These are phyloP conservation scores for Limnephilus lunatus DNA, from an alignment of 2,888 invertebrate genomes.

Conservation along the genomic window DNA sequence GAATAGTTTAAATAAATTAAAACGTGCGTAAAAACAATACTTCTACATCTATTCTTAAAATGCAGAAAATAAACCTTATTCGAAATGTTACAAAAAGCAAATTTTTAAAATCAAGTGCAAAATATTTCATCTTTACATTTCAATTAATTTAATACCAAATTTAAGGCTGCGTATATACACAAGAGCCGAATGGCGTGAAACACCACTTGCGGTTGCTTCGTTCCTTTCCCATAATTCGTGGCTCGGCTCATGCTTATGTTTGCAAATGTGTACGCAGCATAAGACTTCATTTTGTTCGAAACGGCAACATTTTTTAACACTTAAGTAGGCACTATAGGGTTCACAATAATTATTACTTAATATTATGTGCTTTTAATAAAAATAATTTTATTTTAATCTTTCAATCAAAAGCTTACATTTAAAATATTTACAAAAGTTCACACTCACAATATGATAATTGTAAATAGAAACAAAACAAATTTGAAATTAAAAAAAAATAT, in stretches of 20 bases:
- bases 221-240: too few relatives aligned
- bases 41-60: not conserved
- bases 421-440: not conserved
- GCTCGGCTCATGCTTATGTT: too few relatives aligned
- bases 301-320: not conserved
- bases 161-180: not conserved
- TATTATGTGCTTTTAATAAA: not conserved
- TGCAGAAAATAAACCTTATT: conserved; percentile 7
- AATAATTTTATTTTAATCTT: not conserved
- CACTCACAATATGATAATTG: not conserved
- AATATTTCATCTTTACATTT: not conserved
- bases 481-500: not conserved
- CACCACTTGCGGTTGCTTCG: too few relatives aligned
- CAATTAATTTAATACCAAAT: not conserved
- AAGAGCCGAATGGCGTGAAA: too few relatives aligned
- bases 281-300: not conserved
- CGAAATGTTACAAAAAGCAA: not conserved
- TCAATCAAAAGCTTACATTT: not conserved
- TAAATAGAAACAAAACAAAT: not conserved
- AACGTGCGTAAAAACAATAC: not conserved
- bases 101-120: conserved; percentile 4
- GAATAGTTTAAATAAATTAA: conserved; percentile 3
- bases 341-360: not conserved
- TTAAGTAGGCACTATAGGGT: conserved; percentile 2
- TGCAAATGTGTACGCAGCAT: not conserved